Evolutionary conservation across 2,797 vertebrate genomes (phyloP), one percentile per base, ranked within the genome.

Genomic region (Babyrousa celebensis): DNA sequence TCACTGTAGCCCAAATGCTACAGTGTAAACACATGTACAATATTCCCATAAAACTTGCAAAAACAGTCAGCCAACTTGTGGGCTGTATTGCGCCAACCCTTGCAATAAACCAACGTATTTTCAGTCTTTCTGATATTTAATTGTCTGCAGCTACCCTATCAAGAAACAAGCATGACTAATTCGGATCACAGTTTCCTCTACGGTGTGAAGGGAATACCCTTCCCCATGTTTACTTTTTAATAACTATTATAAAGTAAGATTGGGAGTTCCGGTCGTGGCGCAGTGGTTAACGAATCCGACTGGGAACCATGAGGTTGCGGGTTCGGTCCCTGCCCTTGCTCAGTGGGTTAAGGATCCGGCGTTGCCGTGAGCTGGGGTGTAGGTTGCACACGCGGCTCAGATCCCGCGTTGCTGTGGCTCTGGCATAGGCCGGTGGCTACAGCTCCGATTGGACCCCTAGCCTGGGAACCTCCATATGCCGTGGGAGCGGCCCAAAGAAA

Each of bases 41-140:
- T 63, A 48, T 62, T 80, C 72, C 32, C 75, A 62, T 85, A 62
- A 90, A 91, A 80, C n/a, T 88, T 77, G 89, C 82, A 77, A 82
- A 91, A 91, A 87, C 21, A 89, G 14, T 63, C 52, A 68, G 71
- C 62, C 60, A 68, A 77, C 52, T 75, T 58, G 23, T 15, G 52
- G 83, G 25, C 74, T 88, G 7, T n/a, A 52, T 63, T 43, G 32
- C 77, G 32, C 32, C 62, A 72, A 89, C 20, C 86, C 32, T 43
- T 58, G 14, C 77, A 56, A 27, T 32, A 90, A 90, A 58, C 12
- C 32, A 62, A 15, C 54, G 6, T 65, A 85, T 82, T 87, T 92
- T 80, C 77, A 36, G 62, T 94, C 70, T 84, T 70, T 58, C 20
- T 43, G 4, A 75, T 85, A 60, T 89, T 71, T 72, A 56, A 40